Percentiles rank a stretch among this genome's conserved stretches.
These are phyloP conservation scores for Coleophora deauratella DNA, from an alignment of 2,888 invertebrate species.

Conservation along the genomic window DNA sequence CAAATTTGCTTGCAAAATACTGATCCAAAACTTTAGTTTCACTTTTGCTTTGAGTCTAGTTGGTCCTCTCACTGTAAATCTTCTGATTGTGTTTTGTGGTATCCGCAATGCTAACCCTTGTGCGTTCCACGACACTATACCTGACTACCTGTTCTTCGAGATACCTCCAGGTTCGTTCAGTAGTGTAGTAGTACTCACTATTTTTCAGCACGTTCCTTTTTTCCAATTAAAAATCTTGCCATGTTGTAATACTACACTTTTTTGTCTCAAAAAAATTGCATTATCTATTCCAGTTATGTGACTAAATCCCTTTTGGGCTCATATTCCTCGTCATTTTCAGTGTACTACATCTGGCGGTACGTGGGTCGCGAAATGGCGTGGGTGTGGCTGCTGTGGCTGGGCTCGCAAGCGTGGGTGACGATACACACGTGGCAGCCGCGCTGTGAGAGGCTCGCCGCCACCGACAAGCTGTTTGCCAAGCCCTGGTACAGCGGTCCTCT, in stretches of 20 bases:
- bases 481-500: conserved; percentile 89
- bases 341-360: conserved; percentile 69
- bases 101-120: conserved; percentile 79
- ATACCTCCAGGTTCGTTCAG: conserved; percentile 76
- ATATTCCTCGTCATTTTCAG: too few species aligned
- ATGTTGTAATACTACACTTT: too few species aligned
- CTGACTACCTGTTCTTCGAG: conserved; percentile 89
- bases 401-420: conserved; percentile 91
- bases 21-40: conserved; percentile 91
- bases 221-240: too few species aligned
- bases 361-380: conserved; percentile 78
- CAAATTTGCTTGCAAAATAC: conserved; percentile 91
- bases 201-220: too few species aligned
- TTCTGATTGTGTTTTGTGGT: conserved; percentile 79
- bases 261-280: too few species aligned
- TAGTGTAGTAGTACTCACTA: too few species aligned
- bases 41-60: conserved; percentile 87
- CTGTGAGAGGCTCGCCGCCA: conserved; percentile 86
- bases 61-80: conserved; percentile 81
- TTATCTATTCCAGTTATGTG: too few species aligned
- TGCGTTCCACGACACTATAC: conserved; percentile 77
- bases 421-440: conserved; percentile 89
- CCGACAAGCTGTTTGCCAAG: conserved; percentile 87
- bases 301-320: too few species aligned
- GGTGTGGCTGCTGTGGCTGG: conserved; percentile 86